A percentile compares a stretch with the other conserved stretches of the same genome.
Evolutionary conservation across 2,888 invertebrate genomes (phyloP).

Genomic region (Drosophila mercatorum): DNA sequence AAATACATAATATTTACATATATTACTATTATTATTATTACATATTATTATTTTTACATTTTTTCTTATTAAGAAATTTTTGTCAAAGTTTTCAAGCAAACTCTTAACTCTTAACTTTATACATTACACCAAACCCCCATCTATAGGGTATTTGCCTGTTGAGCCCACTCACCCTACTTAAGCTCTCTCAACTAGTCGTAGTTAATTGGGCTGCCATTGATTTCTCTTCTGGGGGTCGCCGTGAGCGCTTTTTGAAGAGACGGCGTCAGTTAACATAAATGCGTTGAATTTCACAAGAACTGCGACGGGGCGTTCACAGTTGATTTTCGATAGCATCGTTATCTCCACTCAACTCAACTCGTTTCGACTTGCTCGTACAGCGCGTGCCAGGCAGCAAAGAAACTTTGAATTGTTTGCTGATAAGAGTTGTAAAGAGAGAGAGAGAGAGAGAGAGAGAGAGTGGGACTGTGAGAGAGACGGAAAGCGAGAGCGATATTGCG

Average conservation of each 20-base stretch:
- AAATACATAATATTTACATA: background rate
- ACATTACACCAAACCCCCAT: background rate
- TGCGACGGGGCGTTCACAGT: constrained; percentile 13
- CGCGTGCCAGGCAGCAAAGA: constrained; percentile 51
- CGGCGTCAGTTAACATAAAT: constrained; percentile 52
- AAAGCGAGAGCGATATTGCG: constrained; percentile 3
- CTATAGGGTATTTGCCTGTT: constrained; percentile 7
- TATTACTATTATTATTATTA: background rate
- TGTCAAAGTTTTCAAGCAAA: background rate
- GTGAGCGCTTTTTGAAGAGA: constrained; percentile 10
- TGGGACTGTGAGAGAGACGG: background rate
- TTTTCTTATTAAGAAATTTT: no score
- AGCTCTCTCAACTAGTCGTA: background rate
- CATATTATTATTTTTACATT: background rate
- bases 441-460: background rate
- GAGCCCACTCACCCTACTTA: background rate
- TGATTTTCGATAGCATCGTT: constrained; percentile 43
- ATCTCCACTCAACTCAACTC: constrained; percentile 20
- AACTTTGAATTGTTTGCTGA: constrained; percentile 35
- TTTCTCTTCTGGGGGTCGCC: constrained; percentile 28
- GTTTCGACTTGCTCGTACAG: constrained; percentile 7
- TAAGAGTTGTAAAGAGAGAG: constrained; percentile 32
- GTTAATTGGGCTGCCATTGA: constrained; percentile 19
- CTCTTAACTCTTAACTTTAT: background rate
- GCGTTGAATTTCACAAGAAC: constrained; percentile 75